Percentiles rank a stretch among this genome's conserved stretches.
Conservation (phyloP, 1,140 invertebrate species). For the Whitmania pigra region DNA sequence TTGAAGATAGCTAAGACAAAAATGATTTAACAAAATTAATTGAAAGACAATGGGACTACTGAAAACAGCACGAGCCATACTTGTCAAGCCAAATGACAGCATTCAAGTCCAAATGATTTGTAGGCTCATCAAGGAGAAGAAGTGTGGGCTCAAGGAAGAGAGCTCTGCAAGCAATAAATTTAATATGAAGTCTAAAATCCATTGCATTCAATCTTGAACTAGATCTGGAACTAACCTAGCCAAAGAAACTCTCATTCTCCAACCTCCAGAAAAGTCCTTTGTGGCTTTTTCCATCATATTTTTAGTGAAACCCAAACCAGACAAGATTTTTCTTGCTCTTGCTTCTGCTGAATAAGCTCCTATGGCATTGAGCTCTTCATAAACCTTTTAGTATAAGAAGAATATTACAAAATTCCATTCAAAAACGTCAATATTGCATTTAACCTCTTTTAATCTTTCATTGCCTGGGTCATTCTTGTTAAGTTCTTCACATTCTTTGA, state of each 20-base stretch:
- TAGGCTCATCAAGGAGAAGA: conserved; percentile 87
- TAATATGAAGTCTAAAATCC: not conserved
- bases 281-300: conserved; percentile 88
- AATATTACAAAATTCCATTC: not conserved
- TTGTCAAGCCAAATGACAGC: conserved; percentile 99
- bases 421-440: not conserved
- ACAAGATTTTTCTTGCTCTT: conserved; percentile 78
- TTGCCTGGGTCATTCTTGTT: conserved; percentile 51
- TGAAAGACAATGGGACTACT: too few species aligned
- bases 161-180: conserved; percentile 34
- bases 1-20: conserved; percentile 46
- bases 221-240: conserved; percentile 49
- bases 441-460: conserved; percentile 67
- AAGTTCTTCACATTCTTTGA: conserved; percentile 66
- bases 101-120: conserved; percentile 73
- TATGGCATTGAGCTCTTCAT: conserved; percentile 86
- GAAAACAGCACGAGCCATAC: conserved; percentile 45
- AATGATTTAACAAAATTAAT: not conserved
- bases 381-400: conserved; percentile 51
- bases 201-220: not conserved
- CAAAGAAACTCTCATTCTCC: conserved; percentile 94
- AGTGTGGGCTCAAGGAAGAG: conserved; percentile 76
- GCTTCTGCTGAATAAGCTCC: conserved; percentile 93
- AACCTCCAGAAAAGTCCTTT: conserved; percentile 92
- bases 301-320: conserved; percentile 86